A percentile compares a stretch with the other conserved stretches of the same genome.
Conservation (phyloP, 2,113 vertebrate genomes). For the Paraplagusia blochii region DNA sequence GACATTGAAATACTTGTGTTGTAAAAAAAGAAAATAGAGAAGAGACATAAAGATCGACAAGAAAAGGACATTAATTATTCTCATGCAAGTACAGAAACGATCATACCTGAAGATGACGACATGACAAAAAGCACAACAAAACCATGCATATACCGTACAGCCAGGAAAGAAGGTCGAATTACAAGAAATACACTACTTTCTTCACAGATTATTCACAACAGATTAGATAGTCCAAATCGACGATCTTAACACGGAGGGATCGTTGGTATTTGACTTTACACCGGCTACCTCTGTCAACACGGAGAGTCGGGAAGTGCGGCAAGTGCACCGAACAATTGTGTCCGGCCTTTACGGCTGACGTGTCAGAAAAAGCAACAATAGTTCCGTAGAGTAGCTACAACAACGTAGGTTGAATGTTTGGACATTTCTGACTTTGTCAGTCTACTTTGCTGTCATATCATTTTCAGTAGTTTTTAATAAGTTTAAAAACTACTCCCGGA, state of each 20-base stretch:
- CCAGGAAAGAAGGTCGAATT: too few species aligned
- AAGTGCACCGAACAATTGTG: slow-evolving; percentile 59
- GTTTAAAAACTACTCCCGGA: too few species aligned
- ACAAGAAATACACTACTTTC: too few species aligned
- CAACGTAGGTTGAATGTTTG: too few species aligned
- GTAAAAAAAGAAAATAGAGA: not conserved
- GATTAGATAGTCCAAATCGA: too few species aligned
- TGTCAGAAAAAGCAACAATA: slow-evolving; percentile 50
- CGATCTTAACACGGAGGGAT: not conserved
- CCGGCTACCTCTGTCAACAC: slow-evolving; percentile 28
- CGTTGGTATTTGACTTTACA: slow-evolving; percentile 18
- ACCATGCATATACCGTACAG: not conserved
- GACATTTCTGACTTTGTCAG: too few species aligned
- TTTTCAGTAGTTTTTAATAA: too few species aligned
- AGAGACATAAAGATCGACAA: not conserved
- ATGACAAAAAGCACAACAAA: slow-evolving; percentile 36
- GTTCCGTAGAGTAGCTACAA: slow-evolving; percentile 49
- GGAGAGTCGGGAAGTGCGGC: slow-evolving; percentile 30
- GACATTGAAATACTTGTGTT: too few species aligned
- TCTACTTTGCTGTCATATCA: too few species aligned
- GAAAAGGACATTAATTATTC: not conserved
- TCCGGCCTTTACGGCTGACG: slow-evolving; percentile 73
- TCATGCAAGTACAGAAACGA: not conserved
- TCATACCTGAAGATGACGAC: slow-evolving; percentile 55
- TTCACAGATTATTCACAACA: too few species aligned